Base-by-base conservation (phyloP, 2,888 invertebrate genomes). In the Amphipoea lucens region DNA sequence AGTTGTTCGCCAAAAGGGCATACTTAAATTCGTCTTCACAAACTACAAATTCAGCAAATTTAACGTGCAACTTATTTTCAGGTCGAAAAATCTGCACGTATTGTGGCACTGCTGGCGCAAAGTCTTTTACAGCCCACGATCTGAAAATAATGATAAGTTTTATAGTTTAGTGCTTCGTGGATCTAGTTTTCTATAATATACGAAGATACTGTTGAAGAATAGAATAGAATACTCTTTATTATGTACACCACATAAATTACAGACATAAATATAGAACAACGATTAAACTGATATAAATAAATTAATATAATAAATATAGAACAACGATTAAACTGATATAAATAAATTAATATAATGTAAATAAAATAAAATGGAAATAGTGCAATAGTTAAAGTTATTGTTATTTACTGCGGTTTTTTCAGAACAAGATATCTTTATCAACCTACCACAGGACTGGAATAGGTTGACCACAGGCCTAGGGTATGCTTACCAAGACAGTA, bases 21-120 rank as follows among this genome's bases (percentile, higher is more conserved):
- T 99, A 99, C 96, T 99, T 99, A 97, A 99, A 99, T 96, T 99
- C 99, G 94, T 99, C 99, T 95, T 99, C 99, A 96, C 99, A 99
- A 60, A 99, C 99, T 29, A 99, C 99, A 95, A 99, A 99, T 94
- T 99, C 99, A 65, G 99, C 99, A 96, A 99, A 99, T 96, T 99
- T 99, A 70, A 99, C 99, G 96, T 99, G 99, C 90, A 99, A 97
- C 94, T 99, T 99, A 95, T 99, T 99, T 96, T 99, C 99, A 76
- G 99, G 99, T 92, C 99, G 98, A 97, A 99, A 99, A 92, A 99
- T 99, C 97, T 99, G 99, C 87, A 99, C 99, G 95, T 99, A 99
- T 96, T 99, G 99, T 45, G 99, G 99, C 85, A 99, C 99, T 92
- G 98, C 98, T 42, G 99, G 99, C 0, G 99, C 99, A 95, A 99